Conservation (phyloP, 2,113 vertebrate species). For the Crotalus helleri region DNA sequence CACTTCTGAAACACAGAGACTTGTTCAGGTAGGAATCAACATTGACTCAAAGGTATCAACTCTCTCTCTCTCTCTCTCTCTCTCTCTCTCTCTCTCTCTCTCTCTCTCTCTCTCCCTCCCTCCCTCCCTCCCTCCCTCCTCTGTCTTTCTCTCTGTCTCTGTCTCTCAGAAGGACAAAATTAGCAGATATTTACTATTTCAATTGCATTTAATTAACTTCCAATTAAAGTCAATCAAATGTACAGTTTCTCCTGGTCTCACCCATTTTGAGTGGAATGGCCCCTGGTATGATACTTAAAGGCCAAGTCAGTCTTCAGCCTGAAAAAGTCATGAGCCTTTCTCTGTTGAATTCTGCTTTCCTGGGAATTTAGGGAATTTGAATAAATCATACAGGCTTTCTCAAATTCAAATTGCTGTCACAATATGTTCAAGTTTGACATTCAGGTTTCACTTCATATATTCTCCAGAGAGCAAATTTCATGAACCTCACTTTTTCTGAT, state of each 20-base stretch:
- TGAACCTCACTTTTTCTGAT: not conserved
- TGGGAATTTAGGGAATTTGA: not conserved
- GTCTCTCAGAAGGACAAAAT: too few species aligned
- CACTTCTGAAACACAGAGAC: not conserved
- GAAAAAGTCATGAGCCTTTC: not conserved
- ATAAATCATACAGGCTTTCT: not conserved
- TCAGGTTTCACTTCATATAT: not conserved
- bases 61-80: too few species aligned
- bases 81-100: too few species aligned
- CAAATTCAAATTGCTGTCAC: not conserved
- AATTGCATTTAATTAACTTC: not conserved
- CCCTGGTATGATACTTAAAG: not conserved
- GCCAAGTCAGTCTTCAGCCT: not conserved
- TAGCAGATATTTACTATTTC: too few species aligned
- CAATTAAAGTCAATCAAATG: not conserved
- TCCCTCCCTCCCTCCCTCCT: too few species aligned
- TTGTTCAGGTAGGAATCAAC: not conserved
- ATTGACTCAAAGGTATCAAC: not conserved
- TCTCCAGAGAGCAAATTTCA: not conserved
- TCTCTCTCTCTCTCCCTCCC: too few species aligned
- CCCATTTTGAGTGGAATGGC: not conserved
- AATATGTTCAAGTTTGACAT: not conserved
- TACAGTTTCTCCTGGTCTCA: not conserved
- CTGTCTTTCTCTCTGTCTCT: too few species aligned
- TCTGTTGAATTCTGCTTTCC: not conserved